A percentile compares a stretch with the other conserved stretches of the same genome.
Conservation (phyloP, 2,888 invertebrate genomes). For the Empis stercorea region DNA sequence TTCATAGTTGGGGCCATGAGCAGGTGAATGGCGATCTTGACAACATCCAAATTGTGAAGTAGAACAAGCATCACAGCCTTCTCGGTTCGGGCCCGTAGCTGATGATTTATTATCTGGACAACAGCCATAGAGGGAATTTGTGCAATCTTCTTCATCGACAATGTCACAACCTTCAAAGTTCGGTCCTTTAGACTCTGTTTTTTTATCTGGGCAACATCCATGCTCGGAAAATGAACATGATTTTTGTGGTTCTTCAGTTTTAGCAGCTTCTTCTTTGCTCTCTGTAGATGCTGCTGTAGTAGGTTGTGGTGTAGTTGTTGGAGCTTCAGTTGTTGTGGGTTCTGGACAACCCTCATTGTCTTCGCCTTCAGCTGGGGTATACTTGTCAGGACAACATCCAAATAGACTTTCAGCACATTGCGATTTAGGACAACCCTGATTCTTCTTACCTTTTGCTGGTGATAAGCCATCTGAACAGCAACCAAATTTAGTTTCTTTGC, state of each 20-base stretch:
- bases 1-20: constrained; percentile 69
- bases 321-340: constrained; percentile 38
- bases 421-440: constrained; percentile 62
- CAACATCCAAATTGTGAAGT: constrained; percentile 74
- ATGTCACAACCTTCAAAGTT: constrained; percentile 26
- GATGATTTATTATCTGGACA: constrained; percentile 53
- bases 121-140: constrained; percentile 52
- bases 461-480: constrained; percentile 78
- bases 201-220: constrained; percentile 61
- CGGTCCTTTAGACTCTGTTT: constrained; percentile 49
- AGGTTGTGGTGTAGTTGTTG: constrained; percentile 21
- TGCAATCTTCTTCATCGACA: constrained; percentile 36
- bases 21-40: constrained; percentile 66
- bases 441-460: constrained; percentile 53
- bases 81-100: constrained; percentile 54
- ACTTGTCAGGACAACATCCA: constrained; percentile 76
- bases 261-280: constrained; percentile 3
- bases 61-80: constrained; percentile 65
- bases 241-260: constrained; percentile 26
- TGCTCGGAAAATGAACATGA: constrained; percentile 34
- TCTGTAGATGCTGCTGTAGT: constrained; percentile 12
- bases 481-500: constrained; percentile 59
- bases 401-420: constrained; percentile 66
- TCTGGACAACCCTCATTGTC: constrained; percentile 65
- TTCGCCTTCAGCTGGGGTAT: constrained; percentile 65